Evolutionary conservation across 2,888 invertebrate genomes (phyloP), one percentile per base, ranked within the genome.

Genomic region (Lamproptera curius): DNA sequence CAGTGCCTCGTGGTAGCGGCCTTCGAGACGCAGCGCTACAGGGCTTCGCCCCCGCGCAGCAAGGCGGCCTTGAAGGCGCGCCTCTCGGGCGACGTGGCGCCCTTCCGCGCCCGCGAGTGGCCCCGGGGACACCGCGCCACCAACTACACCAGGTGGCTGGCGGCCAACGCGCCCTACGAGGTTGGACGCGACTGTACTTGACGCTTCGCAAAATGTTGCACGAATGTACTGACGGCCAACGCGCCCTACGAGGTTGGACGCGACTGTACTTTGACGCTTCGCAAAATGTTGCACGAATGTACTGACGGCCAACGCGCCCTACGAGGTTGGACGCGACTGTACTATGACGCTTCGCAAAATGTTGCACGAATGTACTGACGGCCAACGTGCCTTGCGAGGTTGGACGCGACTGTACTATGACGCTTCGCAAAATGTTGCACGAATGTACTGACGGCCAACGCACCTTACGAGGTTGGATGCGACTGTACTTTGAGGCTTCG

Each of bases 41-140:
- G 95, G 55, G 93, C 91, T 26, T 90, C 89, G 6, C 93, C 95
- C 62, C 97, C 97, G 0, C 89, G 90, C 54, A 92, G 90, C 57
- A 97, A 97, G 75, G 89, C 90, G 2, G 93, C 95, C 56, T 80
- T 97, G 1, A 70, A 96, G 14, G 88, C 91, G 49, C 92, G 93
- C 70, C 86, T 96, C 37, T 38, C 48, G 1, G 68, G 67, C 0
- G 91, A 93, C 58, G 88, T 97, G 11, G 94, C 93, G 59, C 95
- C 96, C 1, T 97, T 97, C 85, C 90, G 96, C 42, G 94, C 93
- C 55, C 92, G 95, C 55, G 95, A 96, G 42, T 97, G 97, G 97
- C 91, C 94, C 1, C 90, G 92, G 59, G 97, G 97, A 4, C 97
- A 97, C 72, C 91, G 94, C 1, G 92, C 97, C 8, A 97, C 97